These are phyloP conservation scores for Mastomys coucha DNA, from an alignment of 2,113 vertebrate genomes.

Conservation along the genomic window DNA sequence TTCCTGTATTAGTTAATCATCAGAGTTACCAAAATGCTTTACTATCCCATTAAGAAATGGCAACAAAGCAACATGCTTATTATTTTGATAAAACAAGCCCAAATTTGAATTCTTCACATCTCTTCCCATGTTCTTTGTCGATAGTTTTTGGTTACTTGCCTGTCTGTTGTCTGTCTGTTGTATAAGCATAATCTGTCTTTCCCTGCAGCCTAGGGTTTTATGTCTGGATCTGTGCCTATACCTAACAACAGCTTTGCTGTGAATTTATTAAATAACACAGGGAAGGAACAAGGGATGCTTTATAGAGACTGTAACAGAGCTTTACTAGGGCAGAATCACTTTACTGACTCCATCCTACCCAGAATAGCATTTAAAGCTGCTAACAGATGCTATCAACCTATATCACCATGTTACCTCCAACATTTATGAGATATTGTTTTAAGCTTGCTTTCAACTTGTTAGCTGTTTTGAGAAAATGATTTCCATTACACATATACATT, in stretches of 20 bases:
- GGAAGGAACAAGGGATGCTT: not conserved
- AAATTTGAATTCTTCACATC: not conserved
- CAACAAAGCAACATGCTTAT: not conserved
- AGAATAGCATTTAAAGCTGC: not conserved
- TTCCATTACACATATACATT: not conserved
- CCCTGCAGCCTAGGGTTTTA: not conserved
- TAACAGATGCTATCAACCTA: not conserved
- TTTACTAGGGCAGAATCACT: not conserved
- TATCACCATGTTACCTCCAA: not conserved
- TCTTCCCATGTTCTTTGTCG: not conserved
- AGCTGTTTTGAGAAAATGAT: not conserved
- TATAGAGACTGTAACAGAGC: not conserved
- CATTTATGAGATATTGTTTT: not conserved
- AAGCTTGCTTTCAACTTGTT: not conserved
- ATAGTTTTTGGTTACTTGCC: not conserved
- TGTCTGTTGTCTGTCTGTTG: not conserved
- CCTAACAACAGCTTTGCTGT: not conserved
- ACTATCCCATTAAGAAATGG: not conserved
- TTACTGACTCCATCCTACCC: not conserved
- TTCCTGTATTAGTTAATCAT: not conserved
- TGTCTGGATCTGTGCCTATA: not conserved
- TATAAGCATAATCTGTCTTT: not conserved
- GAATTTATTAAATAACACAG: not conserved
- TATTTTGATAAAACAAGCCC: not conserved
- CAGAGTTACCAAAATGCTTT: not conserved